Evolutionary conservation across 2,113 vertebrate genomes (phyloP).

Genomic region (Cyanocitta stelleri): DNA sequence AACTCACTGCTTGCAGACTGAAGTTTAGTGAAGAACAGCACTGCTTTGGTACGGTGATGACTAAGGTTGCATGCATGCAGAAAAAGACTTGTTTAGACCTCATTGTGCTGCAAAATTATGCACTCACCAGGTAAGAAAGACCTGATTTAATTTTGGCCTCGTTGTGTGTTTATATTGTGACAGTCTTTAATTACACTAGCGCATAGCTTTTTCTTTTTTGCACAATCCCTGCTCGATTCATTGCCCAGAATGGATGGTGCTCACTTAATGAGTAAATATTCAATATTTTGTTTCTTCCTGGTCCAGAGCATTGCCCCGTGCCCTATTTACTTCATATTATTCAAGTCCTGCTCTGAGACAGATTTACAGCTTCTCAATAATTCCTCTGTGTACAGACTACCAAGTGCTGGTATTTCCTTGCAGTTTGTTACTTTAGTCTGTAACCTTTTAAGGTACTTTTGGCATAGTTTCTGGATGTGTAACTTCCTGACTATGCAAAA

Average conservation of each 20-base stretch:
- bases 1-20: neutral
- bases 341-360: neutral
- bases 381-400: neutral
- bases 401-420: neutral
- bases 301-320: neutral
- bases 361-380: neutral
- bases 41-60: neutral
- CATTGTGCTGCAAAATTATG: neutral
- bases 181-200: neutral
- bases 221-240: neutral
- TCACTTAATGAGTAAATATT: neutral
- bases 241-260: neutral
- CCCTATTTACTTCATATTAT: neutral
- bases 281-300: neutral
- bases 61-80: neutral
- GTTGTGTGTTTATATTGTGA: neutral
- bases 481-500: conserved; percentile 1
- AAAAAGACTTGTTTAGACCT: neutral
- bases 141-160: neutral
- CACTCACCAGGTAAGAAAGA: neutral
- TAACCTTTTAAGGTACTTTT: neutral
- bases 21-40: neutral
- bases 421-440: neutral
- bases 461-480: neutral
- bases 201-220: neutral